Conservation (phyloP, 2,888 invertebrate species). For the Thysanoteuthis rhombus region DNA sequence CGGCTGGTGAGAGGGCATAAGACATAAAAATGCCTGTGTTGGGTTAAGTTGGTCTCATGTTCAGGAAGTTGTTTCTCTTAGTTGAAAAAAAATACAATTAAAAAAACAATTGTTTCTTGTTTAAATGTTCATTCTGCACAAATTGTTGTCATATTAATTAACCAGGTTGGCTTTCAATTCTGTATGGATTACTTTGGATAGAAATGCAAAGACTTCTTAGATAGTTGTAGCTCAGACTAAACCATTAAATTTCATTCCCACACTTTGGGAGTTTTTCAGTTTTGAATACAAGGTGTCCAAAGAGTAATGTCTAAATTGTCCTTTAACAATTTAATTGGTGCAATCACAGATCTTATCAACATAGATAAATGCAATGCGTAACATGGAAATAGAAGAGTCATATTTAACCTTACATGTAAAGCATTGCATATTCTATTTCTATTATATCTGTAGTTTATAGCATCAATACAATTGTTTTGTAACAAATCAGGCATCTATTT, state of each 20-base stretch:
- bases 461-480: too few species aligned
- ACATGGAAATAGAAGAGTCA: too few species aligned
- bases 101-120: neutral
- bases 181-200: neutral
- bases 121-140: neutral
- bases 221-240: neutral
- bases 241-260: neutral
- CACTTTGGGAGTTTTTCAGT: neutral
- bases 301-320: too few species aligned
- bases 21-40: neutral
- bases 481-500: too few species aligned
- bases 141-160: neutral
- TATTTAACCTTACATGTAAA: too few species aligned
- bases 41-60: neutral
- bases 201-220: neutral
- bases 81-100: neutral
- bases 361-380: too few species aligned
- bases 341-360: too few species aligned
- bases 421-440: too few species aligned
- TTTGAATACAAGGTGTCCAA: too few species aligned
- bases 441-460: too few species aligned
- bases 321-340: too few species aligned
- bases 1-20: neutral
- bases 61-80: slow-evolving; percentile 12
- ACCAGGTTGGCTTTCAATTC: neutral